A percentile compares a stretch with the other conserved stretches of the same genome.
phyloP scores from a whole-genome alignment of 2,888 invertebrate genomes.

The Ichneumon xanthorius region DNA sequence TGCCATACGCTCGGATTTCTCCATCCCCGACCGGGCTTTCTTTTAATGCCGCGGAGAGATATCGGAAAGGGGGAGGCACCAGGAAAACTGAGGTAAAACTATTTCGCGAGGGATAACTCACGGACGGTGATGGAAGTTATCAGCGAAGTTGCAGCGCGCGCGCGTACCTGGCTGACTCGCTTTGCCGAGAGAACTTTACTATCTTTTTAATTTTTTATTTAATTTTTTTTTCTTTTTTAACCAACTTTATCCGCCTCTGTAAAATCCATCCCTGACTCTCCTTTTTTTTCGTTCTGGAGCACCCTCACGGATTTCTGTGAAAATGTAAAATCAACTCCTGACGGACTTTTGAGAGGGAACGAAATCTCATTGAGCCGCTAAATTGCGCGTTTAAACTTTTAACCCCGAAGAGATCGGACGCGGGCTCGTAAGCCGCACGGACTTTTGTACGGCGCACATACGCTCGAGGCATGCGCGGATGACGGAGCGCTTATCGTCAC shows the following conservation, averaged over 20 bases:
- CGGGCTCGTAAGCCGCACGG: too few species aligned
- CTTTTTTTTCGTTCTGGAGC: not conserved
- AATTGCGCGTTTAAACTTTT: constrained; percentile 21
- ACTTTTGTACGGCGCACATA: too few species aligned
- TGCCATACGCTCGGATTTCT: constrained; percentile 11
- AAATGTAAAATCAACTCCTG: constrained; percentile 15
- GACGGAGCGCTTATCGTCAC: too few species aligned
- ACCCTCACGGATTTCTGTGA: not conserved
- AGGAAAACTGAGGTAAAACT: not conserved
- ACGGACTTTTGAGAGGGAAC: constrained; percentile 8
- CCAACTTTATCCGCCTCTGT: not conserved
- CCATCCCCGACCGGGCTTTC: not conserved
- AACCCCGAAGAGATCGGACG: not conserved
- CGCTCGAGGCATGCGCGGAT: too few species aligned
- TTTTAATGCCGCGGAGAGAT: not conserved
- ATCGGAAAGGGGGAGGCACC: not conserved
- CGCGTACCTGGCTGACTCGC: not conserved
- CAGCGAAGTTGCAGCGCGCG: constrained; percentile 3
- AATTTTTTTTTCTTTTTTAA: not conserved
- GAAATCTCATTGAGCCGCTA: constrained; percentile 7
- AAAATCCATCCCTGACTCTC: not conserved
- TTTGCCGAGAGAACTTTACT: constrained; percentile 9
- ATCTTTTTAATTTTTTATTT: not conserved
- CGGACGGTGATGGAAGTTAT: not conserved
- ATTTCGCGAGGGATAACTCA: constrained; percentile 1